Percentiles rank a stretch among this genome's conserved stretches.
Conservation (phyloP, 2,113 vertebrate species). For the Onychostruthus taczanowskii region DNA sequence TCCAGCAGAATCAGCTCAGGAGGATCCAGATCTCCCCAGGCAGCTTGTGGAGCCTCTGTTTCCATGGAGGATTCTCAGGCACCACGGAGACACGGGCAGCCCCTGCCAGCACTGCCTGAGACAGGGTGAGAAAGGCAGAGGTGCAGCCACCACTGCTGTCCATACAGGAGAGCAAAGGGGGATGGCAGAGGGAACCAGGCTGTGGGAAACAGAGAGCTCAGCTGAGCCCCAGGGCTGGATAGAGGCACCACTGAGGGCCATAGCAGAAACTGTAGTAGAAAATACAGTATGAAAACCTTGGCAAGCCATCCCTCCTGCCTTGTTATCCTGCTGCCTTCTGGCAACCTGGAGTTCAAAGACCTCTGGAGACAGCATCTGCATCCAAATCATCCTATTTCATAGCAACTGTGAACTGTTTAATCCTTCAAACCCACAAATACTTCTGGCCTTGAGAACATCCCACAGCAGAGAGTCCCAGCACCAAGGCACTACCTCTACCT, state of each 20-base stretch:
- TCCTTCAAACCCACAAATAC: background rate
- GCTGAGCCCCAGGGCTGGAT: background rate
- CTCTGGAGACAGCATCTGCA: constrained; percentile 39
- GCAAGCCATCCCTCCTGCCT: constrained; percentile 3
- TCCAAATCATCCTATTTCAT: background rate
- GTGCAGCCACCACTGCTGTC: background rate
- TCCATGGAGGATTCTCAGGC: background rate
- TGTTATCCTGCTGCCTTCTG: constrained; percentile 47
- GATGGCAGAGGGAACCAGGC: background rate
- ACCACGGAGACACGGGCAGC: background rate
- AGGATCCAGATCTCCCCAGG: background rate
- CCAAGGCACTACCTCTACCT: background rate
- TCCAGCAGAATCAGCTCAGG: background rate
- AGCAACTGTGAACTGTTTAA: background rate
- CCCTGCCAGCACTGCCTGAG: background rate
- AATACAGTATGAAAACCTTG: background rate
- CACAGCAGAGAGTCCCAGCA: constrained; percentile 10
- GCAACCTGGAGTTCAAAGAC: constrained; percentile 50
- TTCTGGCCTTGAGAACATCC: constrained; percentile 21
- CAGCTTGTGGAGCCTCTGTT: background rate
- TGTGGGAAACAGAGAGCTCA: background rate
- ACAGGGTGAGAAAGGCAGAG: background rate
- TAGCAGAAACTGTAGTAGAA: background rate
- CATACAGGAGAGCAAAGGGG: background rate
- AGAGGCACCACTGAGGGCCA: background rate